Evolutionary conservation across 2,888 invertebrate species (phyloP), one percentile per base, ranked within the genome.

Genomic region (Agonopterix subpropinquella): DNA sequence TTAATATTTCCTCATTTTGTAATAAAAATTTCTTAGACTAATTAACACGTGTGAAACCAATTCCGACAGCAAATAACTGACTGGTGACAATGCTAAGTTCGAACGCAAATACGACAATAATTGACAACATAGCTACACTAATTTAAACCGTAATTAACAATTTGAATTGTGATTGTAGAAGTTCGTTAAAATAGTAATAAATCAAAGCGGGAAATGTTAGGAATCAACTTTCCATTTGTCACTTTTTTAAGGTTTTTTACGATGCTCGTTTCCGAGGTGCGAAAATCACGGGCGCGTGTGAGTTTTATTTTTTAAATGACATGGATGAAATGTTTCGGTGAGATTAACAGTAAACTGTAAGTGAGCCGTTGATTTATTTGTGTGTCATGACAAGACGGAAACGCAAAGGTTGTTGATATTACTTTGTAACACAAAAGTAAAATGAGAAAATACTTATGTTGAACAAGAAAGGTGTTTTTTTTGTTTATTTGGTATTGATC

Each of bases 211-310:
- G 54, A 54, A 56, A 52, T 15, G 53, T 39, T 48, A 51, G 50
- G 48, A 56, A 50, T 47, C 42, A 45, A 61, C 65, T 66, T 66
- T 65, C 64, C 59, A 61, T 53, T 28, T 60, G 61, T 59, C 60
- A 56, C 51, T 54, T 61, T 56, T 56, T 53, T 59, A 46, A 51
- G 41, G 44, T 54, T 60, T 7, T 59, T 55, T 57, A 57, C 51
- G 53, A 55, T 43, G 49, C 42, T 11, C 43, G 52, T 53, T 64
- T 62, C 57, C 57, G 56, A 55, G 48, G 59, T 59, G 53, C 49
- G 53, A 60, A 58, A 53, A 48, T 61, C 55, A 52, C 59, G 51
- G 52, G 55, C 57, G 56, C 60, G 58, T 66, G 70, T 53, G 61
- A 65, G 56, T 50, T 43, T 49, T 54, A 53, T 56, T 55, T 51